phyloP scores from a whole-genome alignment of 2,797 vertebrate genomes.

The Diplodus sargus region DNA sequence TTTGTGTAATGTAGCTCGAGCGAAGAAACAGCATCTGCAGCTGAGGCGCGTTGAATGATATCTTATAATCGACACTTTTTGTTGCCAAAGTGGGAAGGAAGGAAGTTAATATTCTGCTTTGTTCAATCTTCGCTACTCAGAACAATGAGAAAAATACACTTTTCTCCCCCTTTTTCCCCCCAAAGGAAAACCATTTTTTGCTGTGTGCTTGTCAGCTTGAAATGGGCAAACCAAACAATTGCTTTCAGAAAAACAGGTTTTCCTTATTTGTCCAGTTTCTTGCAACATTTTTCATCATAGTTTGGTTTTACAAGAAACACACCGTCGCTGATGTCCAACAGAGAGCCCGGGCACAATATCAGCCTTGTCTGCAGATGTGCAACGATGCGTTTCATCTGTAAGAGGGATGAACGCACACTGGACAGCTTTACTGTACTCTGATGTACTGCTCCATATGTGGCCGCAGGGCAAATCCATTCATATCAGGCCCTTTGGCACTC shows the following conservation, averaged over 20 bases:
- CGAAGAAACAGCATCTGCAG: conserved; percentile 41
- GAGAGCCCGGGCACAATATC: conserved; percentile 23
- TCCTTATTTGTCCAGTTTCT: conserved; percentile 9
- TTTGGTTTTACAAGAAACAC: conserved; percentile 21
- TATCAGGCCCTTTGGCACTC: conserved; percentile 38
- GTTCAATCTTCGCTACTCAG: conserved; percentile 4
- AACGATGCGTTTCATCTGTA: conserved; percentile 41
- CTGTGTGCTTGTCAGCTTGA: neutral
- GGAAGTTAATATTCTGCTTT: conserved; percentile 31
- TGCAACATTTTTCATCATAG: conserved; percentile 7
- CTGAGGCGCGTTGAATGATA: conserved; percentile 47
- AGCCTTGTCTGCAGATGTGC: conserved; percentile 53
- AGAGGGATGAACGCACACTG: conserved; percentile 9
- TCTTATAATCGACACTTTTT: conserved; percentile 49
- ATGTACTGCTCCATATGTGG: conserved; percentile 52
- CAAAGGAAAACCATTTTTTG: conserved; percentile 15
- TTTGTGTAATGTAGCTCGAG: conserved; percentile 54
- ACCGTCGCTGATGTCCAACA: neutral
- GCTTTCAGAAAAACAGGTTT: neutral
- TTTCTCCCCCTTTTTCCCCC: conserved; percentile 4
- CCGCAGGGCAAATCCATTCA: conserved; percentile 42
- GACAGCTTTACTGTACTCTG: conserved; percentile 28
- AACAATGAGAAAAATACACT: neutral
- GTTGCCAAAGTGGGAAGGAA: conserved; percentile 38
- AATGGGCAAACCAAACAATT: neutral